phyloP scores from a whole-genome alignment of 2,113 vertebrate genomes.

The Chamaetylas fuelleborni region DNA sequence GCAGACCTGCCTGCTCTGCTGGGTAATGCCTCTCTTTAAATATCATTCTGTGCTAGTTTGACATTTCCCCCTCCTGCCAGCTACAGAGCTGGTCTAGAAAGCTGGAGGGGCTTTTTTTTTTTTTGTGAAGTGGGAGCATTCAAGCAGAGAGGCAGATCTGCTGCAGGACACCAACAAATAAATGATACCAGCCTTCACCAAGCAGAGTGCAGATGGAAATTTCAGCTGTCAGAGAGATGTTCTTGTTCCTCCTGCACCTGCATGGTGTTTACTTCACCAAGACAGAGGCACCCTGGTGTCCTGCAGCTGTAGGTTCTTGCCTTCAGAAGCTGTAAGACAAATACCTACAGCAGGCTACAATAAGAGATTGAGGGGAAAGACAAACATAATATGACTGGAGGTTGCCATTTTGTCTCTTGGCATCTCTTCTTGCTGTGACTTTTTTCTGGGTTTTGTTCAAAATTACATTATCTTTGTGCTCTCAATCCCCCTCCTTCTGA shows the following conservation, averaged over 20 bases:
- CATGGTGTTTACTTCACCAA: not conserved
- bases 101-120: not conserved
- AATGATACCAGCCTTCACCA: not conserved
- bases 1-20: not conserved
- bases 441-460: not conserved
- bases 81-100: not conserved
- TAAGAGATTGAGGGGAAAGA: not conserved
- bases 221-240: not conserved
- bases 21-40: not conserved
- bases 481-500: not conserved
- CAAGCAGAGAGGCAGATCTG: not conserved
- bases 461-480: not conserved
- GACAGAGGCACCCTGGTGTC: not conserved
- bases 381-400: not conserved
- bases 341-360: not conserved
- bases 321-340: not conserved
- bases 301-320: not conserved
- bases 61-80: not conserved
- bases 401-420: not conserved
- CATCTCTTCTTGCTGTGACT: not conserved
- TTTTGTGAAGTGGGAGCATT: not conserved
- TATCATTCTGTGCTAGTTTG: not conserved
- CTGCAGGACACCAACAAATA: not conserved
- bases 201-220: not conserved
- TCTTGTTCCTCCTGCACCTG: not conserved